phyloP scores from a whole-genome alignment of 2,888 invertebrate species.

The Thecocarcelia acutangulata region DNA sequence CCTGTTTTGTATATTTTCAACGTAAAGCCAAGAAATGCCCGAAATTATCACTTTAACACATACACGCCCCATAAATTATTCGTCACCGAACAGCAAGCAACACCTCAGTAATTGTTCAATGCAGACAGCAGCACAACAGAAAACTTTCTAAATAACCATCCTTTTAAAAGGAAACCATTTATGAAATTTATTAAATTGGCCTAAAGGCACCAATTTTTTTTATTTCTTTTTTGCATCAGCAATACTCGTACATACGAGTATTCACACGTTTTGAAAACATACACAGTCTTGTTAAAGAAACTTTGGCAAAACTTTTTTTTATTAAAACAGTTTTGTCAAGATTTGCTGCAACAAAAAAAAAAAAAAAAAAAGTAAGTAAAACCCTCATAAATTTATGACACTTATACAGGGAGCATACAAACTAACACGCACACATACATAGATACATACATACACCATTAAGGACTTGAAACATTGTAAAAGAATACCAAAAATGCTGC shows the following conservation, averaged over 20 bases:
- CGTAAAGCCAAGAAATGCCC: too few species aligned
- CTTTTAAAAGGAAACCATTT: constrained; percentile 46
- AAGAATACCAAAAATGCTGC: constrained; percentile 53
- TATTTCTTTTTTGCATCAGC: neutral
- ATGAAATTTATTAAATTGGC: constrained; percentile 64
- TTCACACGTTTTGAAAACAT: constrained; percentile 7
- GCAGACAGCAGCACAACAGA: constrained; percentile 1
- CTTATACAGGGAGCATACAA: constrained; percentile 31
- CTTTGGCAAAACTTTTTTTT: constrained; percentile 24
- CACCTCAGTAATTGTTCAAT: constrained; percentile 40
- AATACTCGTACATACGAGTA: neutral
- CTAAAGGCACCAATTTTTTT: constrained; percentile 51
- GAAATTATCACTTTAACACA: constrained; percentile 60
- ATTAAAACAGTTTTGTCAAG: constrained; percentile 61
- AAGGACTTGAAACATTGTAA: neutral
- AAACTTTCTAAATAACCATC: constrained; percentile 17
- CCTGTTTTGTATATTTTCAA: too few species aligned
- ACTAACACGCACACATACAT: neutral
- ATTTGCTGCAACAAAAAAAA: constrained; percentile 39
- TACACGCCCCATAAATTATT: constrained; percentile 52
- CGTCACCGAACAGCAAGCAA: constrained; percentile 20
- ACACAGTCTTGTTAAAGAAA: neutral
- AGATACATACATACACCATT: neutral
- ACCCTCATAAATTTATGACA: constrained; percentile 66
- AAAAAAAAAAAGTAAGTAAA: constrained; percentile 40